These are phyloP conservation scores for Andrena trimmerana DNA, from an alignment of 2,888 invertebrate species.

Conservation along the genomic window DNA sequence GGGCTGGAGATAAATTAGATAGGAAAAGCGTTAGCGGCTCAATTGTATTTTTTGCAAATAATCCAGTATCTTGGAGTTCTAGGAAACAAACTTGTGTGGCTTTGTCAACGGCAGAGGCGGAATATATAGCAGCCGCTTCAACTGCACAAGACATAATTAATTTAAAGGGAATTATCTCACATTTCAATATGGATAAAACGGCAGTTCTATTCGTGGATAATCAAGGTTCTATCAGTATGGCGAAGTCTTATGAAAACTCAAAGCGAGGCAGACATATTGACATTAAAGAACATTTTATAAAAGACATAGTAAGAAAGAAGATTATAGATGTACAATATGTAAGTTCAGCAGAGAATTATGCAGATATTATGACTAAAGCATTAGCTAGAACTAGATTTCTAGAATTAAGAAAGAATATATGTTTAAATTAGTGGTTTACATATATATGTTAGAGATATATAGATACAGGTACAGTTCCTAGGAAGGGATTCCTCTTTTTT, in stretches of 20 bases:
- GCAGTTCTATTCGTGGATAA: background rate
- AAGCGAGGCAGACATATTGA: background rate
- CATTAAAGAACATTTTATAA: constrained; percentile 3
- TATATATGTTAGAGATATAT: too few species aligned
- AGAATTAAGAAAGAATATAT: background rate
- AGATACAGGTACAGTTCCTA: too few species aligned
- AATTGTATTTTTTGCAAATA: background rate
- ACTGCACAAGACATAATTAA: background rate
- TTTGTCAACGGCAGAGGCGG: background rate
- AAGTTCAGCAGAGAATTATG: background rate
- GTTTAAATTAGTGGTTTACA: too few species aligned
- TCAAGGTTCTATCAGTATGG: background rate
- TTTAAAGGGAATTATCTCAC: background rate
- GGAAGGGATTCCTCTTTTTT: too few species aligned
- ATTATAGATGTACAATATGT: background rate
- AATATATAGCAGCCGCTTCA: background rate
- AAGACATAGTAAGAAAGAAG: background rate
- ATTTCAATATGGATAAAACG: background rate
- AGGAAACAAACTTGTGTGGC: background rate
- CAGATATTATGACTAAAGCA: background rate
- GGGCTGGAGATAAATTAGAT: background rate
- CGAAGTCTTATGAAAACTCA: background rate
- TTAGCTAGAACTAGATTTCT: background rate
- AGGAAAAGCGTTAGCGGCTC: constrained; percentile 3
- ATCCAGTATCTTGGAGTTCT: background rate